phyloP scores from a whole-genome alignment of 2,888 invertebrate genomes.

The Cosmia pyralina region DNA sequence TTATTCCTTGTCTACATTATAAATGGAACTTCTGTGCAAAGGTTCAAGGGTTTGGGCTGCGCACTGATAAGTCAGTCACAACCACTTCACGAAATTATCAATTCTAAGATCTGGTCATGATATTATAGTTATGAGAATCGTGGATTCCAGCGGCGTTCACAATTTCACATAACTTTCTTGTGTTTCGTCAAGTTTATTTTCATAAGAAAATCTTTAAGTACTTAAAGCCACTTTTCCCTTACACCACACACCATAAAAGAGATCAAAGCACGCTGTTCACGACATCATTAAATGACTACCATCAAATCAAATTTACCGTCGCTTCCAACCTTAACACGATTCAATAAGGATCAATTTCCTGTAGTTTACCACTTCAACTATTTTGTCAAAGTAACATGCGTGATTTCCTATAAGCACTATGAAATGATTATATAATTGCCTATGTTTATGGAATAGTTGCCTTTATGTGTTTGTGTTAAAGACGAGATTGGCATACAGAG shows the following conservation, averaged over 20 bases:
- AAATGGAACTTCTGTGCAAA: no score
- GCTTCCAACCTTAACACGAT: constrained; percentile 44
- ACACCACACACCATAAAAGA: constrained; percentile 71
- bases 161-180: background rate
- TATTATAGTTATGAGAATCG: background rate
- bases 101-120: no score
- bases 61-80: no score
- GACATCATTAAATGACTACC: constrained; percentile 85
- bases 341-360: constrained; percentile 43
- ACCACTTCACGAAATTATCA: no score
- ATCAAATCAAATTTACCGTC: constrained; percentile 63
- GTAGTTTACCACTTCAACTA: constrained; percentile 23
- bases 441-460: constrained; percentile 53
- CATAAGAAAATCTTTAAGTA: background rate
- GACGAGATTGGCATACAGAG: constrained; percentile 47
- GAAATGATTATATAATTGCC: constrained; percentile 64
- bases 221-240: constrained; percentile 46
- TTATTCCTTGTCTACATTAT: no score
- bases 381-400: constrained; percentile 65
- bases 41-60: no score
- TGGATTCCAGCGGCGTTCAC: background rate
- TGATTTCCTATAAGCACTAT: constrained; percentile 76
- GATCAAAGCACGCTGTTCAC: constrained; percentile 83
- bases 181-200: background rate
- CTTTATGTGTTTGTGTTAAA: constrained; percentile 55